Evolutionary conservation across 2,797 vertebrate genomes (phyloP).

Genomic region (Psittacula echo): DNA sequence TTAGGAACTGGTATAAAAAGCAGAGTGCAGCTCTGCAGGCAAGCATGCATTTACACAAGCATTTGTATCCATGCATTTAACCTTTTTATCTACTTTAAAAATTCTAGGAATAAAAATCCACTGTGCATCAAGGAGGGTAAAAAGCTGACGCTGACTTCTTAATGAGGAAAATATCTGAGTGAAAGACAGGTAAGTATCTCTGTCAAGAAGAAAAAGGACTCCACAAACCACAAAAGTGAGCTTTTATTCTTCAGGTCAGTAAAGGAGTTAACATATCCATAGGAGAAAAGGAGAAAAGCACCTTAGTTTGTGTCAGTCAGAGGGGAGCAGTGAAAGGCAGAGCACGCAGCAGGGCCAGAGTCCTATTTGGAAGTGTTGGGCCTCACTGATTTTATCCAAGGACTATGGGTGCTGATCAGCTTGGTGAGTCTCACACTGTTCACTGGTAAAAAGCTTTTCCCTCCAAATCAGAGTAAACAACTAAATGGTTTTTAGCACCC

Average conservation of each 20-base stretch:
- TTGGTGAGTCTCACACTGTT: accelerated
- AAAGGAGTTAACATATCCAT: neutral
- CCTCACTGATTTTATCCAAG: neutral
- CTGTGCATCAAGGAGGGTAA: neutral
- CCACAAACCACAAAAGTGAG: neutral
- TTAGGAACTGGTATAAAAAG: neutral
- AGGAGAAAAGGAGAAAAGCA: neutral
- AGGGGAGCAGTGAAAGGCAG: neutral
- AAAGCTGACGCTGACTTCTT: neutral
- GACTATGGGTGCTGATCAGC: neutral
- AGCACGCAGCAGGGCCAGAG: neutral
- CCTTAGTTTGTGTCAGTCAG: neutral
- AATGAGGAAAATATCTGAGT: neutral
- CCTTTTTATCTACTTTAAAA: neutral
- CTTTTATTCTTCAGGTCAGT: neutral
- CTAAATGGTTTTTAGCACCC: neutral
- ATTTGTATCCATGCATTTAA: neutral
- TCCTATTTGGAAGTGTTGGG: neutral
- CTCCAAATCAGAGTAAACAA: neutral
- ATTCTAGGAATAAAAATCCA: neutral
- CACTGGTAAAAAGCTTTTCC: neutral
- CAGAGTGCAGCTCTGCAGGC: neutral
- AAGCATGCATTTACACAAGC: neutral
- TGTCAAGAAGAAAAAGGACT: neutral
- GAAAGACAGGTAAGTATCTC: neutral